A percentile compares a stretch with the other conserved stretches of the same genome.
Evolutionary conservation across 1,140 invertebrate genomes (phyloP).

Genomic region (Pygmarrhopalites habei): DNA sequence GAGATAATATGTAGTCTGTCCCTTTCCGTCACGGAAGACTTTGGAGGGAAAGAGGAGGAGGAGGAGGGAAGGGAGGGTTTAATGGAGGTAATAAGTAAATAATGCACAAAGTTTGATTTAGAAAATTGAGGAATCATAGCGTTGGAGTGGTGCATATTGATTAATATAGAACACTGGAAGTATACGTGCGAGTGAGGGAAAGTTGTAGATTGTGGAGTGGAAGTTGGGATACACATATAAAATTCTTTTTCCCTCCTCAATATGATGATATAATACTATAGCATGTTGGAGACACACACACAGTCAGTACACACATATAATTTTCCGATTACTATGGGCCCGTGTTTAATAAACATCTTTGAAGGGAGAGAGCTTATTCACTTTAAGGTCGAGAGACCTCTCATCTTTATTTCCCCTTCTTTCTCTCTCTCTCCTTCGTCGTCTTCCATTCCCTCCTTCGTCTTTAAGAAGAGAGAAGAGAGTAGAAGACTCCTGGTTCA

Average conservation of each 20-base stretch:
- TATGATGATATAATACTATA: too few species aligned
- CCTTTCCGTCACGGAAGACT: too few species aligned
- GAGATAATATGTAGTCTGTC: too few species aligned
- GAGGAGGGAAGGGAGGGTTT: too few species aligned
- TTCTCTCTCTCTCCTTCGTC: background rate
- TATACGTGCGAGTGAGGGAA: background rate
- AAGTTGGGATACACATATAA: too few species aligned
- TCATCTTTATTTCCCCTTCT: background rate
- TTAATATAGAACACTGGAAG: too few species aligned
- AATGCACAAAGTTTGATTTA: too few species aligned
- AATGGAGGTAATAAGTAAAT: too few species aligned
- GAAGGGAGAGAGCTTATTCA: conserved; percentile 6
- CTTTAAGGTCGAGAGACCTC: conserved; percentile 9
- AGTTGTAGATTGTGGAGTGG: background rate
- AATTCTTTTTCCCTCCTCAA: too few species aligned
- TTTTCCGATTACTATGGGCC: conserved; percentile 3
- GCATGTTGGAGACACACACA: background rate
- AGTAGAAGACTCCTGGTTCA: background rate
- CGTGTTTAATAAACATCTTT: background rate
- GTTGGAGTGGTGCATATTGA: too few species aligned
- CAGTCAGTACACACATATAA: background rate
- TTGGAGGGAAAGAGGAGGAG: too few species aligned
- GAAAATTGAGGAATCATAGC: too few species aligned
- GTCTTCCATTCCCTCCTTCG: background rate
- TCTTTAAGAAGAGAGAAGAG: background rate